These are phyloP conservation scores for Euphonia xanthogaster DNA, from an alignment of 2,797 vertebrate genomes.

Conservation along the genomic window DNA sequence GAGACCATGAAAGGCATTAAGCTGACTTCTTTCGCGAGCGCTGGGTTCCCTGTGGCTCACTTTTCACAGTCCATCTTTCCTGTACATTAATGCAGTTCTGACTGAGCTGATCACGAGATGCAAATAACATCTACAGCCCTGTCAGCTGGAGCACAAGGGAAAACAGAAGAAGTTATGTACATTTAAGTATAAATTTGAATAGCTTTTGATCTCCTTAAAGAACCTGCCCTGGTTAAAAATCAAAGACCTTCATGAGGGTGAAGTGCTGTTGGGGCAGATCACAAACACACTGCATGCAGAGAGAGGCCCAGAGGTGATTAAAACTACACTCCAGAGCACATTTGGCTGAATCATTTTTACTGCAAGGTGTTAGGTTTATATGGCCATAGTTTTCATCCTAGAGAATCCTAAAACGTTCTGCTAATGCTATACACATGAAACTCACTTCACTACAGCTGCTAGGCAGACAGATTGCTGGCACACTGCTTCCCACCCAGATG, in stretches of 20 bases:
- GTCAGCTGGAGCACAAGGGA: background rate
- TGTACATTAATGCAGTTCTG: background rate
- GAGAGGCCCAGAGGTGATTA: background rate
- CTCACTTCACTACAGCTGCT: constrained; percentile 18
- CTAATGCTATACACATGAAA: constrained; percentile 41
- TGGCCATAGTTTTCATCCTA: constrained; percentile 24
- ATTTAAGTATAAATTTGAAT: background rate
- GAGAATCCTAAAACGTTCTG: constrained; percentile 40
- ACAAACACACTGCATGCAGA: background rate
- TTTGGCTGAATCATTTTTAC: background rate
- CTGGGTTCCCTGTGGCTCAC: background rate
- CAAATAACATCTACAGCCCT: background rate
- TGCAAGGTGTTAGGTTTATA: constrained; percentile 29
- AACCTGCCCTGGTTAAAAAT: background rate
- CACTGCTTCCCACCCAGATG: background rate
- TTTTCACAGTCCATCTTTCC: background rate
- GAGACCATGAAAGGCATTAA: background rate
- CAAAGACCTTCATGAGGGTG: background rate
- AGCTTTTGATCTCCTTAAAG: background rate
- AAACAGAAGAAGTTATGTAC: background rate
- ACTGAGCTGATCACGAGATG: background rate
- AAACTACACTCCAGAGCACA: background rate
- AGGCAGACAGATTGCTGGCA: constrained; percentile 19
- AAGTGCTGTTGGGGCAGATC: background rate
- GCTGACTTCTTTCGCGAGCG: background rate